phyloP scores from a whole-genome alignment of 2,113 vertebrate genomes.

The Arizona elegans region DNA sequence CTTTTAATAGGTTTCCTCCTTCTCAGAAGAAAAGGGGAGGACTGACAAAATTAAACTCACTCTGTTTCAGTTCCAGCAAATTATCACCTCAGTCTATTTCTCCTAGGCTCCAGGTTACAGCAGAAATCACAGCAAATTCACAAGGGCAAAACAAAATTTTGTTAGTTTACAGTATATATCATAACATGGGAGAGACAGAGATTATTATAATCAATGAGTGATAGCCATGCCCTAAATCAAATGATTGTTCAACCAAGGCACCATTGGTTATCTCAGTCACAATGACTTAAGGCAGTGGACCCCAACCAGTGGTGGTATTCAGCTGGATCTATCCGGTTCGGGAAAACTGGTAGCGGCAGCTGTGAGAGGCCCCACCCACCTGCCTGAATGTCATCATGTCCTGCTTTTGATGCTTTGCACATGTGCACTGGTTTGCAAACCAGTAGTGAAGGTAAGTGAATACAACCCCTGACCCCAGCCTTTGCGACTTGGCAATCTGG shows the following conservation, averaged over 20 bases:
- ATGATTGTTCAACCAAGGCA: background rate
- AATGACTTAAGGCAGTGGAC: background rate
- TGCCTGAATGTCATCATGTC: no score
- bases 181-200: background rate
- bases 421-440: no score
- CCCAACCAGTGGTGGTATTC: background rate
- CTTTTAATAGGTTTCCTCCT: background rate
- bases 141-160: background rate
- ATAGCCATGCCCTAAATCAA: background rate
- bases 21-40: background rate
- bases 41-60: background rate
- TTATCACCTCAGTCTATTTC: background rate
- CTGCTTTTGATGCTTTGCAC: no score
- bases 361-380: no score
- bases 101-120: background rate
- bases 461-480: background rate
- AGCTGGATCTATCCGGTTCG: no score
- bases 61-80: background rate
- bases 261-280: background rate
- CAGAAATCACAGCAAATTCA: background rate
- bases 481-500: background rate
- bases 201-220: background rate
- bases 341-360: no score
- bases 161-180: background rate
- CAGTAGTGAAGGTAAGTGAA: no score